Percentiles rank a stretch among this genome's conserved stretches.
phyloP scores from a whole-genome alignment of 1,140 invertebrate genomes.

The Contarinia nasturtii region DNA sequence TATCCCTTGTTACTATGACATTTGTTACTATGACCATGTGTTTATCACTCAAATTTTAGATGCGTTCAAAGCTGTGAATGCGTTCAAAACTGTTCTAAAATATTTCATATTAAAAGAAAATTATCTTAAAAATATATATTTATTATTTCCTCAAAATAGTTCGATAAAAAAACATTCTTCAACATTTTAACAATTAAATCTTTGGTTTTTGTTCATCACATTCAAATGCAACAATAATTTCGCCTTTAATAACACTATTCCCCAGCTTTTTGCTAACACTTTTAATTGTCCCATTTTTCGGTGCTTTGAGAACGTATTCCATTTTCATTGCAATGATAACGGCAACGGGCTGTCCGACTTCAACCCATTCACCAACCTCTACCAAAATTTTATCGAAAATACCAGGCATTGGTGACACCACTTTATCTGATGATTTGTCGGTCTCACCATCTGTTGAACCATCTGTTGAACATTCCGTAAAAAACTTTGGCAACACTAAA shows the following conservation, averaged over 20 bases:
- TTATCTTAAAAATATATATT: no score
- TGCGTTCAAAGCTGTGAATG: no score
- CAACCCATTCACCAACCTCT: constrained; percentile 51
- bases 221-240: constrained; percentile 32
- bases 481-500: constrained; percentile 27
- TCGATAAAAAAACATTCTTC: no score
- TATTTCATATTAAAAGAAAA: no score
- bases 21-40: no score
- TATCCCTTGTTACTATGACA: no score
- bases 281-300: constrained; percentile 51
- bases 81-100: no score
- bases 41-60: no score
- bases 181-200: no score
- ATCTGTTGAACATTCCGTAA: no score
- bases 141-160: no score
- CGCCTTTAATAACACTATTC: constrained; percentile 66
- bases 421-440: constrained; percentile 11
- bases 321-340: constrained; percentile 98
- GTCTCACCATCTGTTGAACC: constrained; percentile 11
- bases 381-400: constrained; percentile 83
- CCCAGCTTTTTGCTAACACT: constrained; percentile 54
- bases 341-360: constrained; percentile 53
- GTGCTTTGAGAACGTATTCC: constrained; percentile 84
- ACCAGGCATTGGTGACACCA: constrained; percentile 80
- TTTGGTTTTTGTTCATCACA: neutral